A percentile compares a stretch with the other conserved stretches of the same genome.
Evolutionary conservation across 2,888 invertebrate genomes (phyloP).

Genomic region (Syrphus vitripennis): DNA sequence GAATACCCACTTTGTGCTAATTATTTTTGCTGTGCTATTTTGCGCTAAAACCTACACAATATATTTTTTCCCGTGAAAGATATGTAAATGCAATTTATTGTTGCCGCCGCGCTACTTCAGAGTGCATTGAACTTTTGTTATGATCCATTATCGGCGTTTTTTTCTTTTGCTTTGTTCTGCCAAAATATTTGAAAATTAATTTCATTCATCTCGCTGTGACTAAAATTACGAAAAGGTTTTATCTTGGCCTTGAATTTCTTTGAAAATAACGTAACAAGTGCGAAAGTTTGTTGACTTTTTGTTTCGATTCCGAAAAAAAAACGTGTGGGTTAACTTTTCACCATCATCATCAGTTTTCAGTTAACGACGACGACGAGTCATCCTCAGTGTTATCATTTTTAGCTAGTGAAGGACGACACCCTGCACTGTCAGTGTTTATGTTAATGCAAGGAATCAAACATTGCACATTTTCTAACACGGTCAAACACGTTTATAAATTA

Average conservation of each 20-base stretch:
- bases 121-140: constrained; percentile 47
- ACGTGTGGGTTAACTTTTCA: constrained; percentile 1
- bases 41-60: not conserved
- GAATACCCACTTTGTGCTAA: constrained; percentile 6
- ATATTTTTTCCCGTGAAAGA: not conserved
- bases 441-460: constrained; percentile 14
- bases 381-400: not conserved
- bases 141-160: not conserved
- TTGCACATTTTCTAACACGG: constrained; percentile 30
- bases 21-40: constrained; percentile 2
- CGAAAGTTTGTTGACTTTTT: constrained; percentile 38
- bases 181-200: not conserved
- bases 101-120: not conserved
- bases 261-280: constrained; percentile 1
- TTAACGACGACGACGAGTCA: not conserved
- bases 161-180: not conserved
- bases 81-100: not conserved
- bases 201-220: constrained; percentile 20
- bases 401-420: not conserved
- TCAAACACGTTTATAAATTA: constrained; percentile 11
- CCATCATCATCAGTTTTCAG: not conserved
- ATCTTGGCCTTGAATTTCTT: constrained; percentile 39
- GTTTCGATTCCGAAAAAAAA: not conserved
- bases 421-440: not conserved
- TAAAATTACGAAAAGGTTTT: not conserved